Percentiles rank a stretch among this genome's conserved stretches.
phyloP scores from a whole-genome alignment of 2,113 vertebrate species.

The Mionectes macconnelli region DNA sequence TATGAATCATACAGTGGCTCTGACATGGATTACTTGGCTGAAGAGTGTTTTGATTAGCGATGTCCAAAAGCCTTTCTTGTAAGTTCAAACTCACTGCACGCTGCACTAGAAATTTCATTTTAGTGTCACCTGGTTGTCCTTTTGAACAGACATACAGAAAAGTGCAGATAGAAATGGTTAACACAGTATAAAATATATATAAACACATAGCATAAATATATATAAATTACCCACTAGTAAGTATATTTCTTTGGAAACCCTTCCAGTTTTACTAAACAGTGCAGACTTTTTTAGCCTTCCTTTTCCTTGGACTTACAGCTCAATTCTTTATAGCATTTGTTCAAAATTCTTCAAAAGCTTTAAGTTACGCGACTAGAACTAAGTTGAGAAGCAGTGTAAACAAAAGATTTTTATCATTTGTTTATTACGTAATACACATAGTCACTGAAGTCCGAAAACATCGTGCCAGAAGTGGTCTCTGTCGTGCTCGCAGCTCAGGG shows the following conservation, averaged over 20 bases:
- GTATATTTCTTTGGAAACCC: neutral
- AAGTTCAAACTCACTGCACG: neutral
- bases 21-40: neutral
- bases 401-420: no score
- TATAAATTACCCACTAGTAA: neutral
- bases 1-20: neutral
- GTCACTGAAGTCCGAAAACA: fast-evolving
- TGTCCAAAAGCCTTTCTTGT: fast-evolving
- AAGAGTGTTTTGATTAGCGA: neutral
- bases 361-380: neutral
- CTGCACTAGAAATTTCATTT: neutral
- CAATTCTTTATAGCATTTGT: neutral
- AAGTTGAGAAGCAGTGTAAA: neutral
- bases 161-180: neutral
- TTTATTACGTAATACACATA: fast-evolving
- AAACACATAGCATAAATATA: neutral
- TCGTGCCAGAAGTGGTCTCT: neutral
- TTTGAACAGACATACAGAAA: neutral
- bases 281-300: neutral
- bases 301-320: neutral
- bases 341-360: neutral
- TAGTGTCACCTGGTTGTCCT: neutral
- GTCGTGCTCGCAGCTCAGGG: neutral
- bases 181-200: neutral
- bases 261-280: neutral